phyloP scores from a whole-genome alignment of 2,113 vertebrate species.

The Cyanoramphus novaezelandiae region DNA sequence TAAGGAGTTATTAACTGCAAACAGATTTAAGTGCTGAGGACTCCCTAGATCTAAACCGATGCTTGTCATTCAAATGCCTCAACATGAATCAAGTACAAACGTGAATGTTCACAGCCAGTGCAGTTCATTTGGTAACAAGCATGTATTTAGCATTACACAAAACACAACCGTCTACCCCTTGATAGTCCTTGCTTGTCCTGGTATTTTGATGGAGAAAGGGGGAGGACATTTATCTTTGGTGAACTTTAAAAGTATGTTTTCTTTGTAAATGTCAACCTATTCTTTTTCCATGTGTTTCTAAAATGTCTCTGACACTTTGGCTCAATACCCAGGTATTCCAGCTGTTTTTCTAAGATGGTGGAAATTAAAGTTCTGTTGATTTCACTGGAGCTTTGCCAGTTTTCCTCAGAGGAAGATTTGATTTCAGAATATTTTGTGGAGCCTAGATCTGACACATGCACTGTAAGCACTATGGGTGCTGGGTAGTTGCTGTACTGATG shows the following conservation, averaged over 20 bases:
- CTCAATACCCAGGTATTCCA: constrained; percentile 50
- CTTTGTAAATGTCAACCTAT: constrained; percentile 43
- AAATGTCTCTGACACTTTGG: constrained; percentile 61
- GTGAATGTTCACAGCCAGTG: constrained; percentile 48
- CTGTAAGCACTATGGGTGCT: not conserved
- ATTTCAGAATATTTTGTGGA: constrained; percentile 43
- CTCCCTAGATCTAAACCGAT: not conserved
- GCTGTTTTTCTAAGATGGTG: constrained; percentile 67
- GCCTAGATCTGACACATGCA: not conserved
- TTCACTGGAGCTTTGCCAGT: constrained; percentile 52
- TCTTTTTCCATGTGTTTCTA: constrained; percentile 48
- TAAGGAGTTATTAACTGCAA: constrained; percentile 62
- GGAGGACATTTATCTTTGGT: not conserved
- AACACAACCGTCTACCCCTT: not conserved
- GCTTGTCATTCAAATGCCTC: constrained; percentile 25
- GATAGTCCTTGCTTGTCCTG: constrained; percentile 27
- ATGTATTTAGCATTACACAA: constrained; percentile 46
- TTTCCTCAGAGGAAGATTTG: constrained; percentile 49
- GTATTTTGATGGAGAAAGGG: not conserved
- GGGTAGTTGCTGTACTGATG: not conserved
- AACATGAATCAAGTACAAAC: constrained; percentile 42
- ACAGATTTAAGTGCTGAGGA: constrained; percentile 51
- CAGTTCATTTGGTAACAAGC: constrained; percentile 26
- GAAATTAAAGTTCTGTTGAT: constrained; percentile 65
- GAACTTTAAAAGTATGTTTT: constrained; percentile 61